phyloP scores from a whole-genome alignment of 2,113 vertebrate genomes.

The Pteruthius melanotis region DNA sequence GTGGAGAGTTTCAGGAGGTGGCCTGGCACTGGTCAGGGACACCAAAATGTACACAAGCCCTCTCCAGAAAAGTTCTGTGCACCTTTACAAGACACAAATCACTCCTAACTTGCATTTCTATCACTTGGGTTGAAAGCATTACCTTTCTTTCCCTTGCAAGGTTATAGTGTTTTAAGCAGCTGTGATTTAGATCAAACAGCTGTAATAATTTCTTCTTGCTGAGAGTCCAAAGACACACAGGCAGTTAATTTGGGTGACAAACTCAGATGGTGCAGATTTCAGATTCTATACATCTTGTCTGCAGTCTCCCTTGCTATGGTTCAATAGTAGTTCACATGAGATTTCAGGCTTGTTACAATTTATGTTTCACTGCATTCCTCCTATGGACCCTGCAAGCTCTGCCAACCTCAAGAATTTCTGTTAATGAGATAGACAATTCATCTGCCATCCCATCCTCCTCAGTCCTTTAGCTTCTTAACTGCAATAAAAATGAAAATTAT shows the following conservation, averaged over 20 bases:
- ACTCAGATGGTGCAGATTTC: background rate
- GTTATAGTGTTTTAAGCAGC: background rate
- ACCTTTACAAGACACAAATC: background rate
- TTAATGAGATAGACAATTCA: background rate
- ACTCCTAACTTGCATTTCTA: background rate
- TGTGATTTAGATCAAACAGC: background rate
- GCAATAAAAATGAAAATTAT: background rate
- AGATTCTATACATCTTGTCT: background rate
- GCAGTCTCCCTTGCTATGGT: background rate
- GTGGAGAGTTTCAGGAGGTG: background rate
- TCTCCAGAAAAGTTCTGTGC: background rate
- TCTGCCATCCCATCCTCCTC: background rate
- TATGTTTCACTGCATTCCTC: background rate
- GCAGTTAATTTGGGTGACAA: background rate
- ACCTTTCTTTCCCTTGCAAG: background rate
- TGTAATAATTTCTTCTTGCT: background rate
- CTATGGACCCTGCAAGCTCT: background rate
- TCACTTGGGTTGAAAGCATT: background rate
- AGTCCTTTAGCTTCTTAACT: background rate
- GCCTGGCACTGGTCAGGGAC: background rate
- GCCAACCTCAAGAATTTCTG: background rate
- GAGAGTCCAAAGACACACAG: background rate
- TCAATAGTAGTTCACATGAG: background rate
- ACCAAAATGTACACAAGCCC: background rate
- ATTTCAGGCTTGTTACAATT: background rate